Conservation (phyloP, 2,797 vertebrate species). For the Dicrostonyx torquatus region DNA sequence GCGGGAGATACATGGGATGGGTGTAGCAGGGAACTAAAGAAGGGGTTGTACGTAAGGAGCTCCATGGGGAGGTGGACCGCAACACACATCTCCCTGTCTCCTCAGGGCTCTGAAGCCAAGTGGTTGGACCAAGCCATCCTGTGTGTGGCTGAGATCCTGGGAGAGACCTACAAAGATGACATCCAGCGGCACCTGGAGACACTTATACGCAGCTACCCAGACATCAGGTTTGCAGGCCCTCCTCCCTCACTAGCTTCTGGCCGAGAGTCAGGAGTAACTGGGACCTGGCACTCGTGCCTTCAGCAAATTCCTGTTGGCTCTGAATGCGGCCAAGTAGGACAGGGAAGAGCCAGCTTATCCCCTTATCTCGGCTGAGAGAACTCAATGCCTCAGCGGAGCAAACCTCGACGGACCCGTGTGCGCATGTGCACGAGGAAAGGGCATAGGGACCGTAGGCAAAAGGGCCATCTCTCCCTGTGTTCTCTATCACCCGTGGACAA, state of each 20-base stretch:
- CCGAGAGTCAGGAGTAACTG: rapidly evolving
- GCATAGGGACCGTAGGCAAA: background rate
- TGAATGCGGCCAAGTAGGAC: rapidly evolving
- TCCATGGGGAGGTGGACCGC: rapidly evolving
- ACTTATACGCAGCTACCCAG: constrained; percentile 89
- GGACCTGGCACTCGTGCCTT: background rate
- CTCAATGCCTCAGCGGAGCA: background rate
- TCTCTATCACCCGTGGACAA: background rate
- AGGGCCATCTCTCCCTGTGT: too few relatives aligned
- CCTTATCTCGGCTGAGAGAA: background rate
- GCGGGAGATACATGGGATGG: rapidly evolving
- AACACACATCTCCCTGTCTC: background rate
- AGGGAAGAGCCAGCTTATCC: background rate
- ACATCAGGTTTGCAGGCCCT: constrained; percentile 88
- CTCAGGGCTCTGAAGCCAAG: constrained; percentile 86
- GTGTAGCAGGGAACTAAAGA: background rate
- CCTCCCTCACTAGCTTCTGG: rapidly evolving
- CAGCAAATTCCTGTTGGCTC: background rate
- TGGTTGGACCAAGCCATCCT: constrained; percentile 89
- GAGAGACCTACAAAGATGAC: constrained; percentile 85
- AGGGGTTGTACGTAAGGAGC: background rate
- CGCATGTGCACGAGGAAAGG: background rate
- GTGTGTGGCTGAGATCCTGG: constrained; percentile 88
- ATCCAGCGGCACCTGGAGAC: constrained; percentile 86
- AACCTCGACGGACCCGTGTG: background rate